A percentile compares a stretch with the other conserved stretches of the same genome.
These are phyloP conservation scores for Enchytraeus crypticus DNA, from an alignment of 2,888 invertebrate genomes.

Conservation along the genomic window DNA sequence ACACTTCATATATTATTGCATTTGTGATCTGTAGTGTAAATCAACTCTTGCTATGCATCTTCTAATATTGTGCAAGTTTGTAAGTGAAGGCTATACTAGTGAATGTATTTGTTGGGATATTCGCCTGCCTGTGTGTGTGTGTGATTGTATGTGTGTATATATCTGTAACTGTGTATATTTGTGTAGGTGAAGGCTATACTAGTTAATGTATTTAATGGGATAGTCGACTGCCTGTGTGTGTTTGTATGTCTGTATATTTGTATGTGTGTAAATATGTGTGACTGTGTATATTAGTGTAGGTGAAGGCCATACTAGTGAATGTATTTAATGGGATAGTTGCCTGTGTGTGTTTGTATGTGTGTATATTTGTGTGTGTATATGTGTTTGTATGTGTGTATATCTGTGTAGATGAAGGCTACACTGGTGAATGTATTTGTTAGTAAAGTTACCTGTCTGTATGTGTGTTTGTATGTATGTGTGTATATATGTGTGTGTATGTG, in stretches of 20 bases:
- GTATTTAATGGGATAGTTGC: not conserved
- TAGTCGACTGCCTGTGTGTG: no score
- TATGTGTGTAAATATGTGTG: no score
- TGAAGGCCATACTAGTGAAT: not conserved
- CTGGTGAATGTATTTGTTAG: not conserved
- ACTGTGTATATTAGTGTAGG: not conserved
- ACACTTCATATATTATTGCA: no score
- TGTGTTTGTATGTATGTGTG: constrained; percentile 2
- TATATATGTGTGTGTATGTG: constrained; percentile 3
- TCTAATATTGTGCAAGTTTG: not conserved
- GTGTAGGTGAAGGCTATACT: no score
- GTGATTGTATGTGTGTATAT: not conserved
- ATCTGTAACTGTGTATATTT: not conserved
- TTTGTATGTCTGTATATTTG: not conserved
- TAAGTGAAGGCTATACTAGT: not conserved
- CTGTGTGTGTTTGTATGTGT: not conserved
- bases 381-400: not conserved
- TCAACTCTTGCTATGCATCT: not conserved
- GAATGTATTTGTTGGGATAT: not conserved
- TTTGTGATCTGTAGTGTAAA: not conserved
- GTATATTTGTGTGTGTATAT: no score
- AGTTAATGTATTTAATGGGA: no score
- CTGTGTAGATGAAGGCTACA: not conserved
- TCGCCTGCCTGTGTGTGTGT: not conserved
- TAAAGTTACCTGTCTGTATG: not conserved